A percentile compares a stretch with the other conserved stretches of the same genome.
Evolutionary conservation across 2,113 vertebrate genomes (phyloP).

Genomic region (Phalacrocorax aristotelis): DNA sequence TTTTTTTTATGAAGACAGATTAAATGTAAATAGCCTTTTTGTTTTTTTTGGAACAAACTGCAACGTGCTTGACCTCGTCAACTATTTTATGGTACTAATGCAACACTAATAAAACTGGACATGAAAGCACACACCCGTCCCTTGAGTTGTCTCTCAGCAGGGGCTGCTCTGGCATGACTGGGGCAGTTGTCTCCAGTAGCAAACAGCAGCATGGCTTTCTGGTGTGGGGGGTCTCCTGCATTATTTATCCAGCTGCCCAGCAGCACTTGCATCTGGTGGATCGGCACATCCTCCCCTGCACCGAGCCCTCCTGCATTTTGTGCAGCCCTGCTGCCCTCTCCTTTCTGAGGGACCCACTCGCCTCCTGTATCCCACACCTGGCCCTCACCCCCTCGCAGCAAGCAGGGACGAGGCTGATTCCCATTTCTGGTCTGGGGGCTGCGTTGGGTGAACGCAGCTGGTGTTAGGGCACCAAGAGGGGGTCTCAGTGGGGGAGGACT

Average conservation of each 20-base stretch:
- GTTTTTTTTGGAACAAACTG: constrained; percentile 51
- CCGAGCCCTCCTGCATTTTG: background rate
- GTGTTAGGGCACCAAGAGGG: background rate
- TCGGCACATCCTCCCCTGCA: background rate
- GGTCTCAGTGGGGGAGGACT: accelerated
- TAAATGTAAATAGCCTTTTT: constrained; percentile 66
- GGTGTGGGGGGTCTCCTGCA: accelerated
- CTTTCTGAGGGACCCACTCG: background rate
- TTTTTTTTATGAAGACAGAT: constrained; percentile 42
- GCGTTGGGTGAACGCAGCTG: accelerated
- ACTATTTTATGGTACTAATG: constrained; percentile 74
- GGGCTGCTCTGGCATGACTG: background rate
- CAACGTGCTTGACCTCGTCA: constrained; percentile 61
- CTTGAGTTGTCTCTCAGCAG: background rate
- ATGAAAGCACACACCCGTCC: constrained; percentile 57
- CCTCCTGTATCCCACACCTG: background rate
- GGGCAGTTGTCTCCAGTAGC: background rate
- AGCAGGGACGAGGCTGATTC: background rate
- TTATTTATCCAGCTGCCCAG: background rate
- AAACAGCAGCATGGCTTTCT: background rate
- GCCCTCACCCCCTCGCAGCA: background rate
- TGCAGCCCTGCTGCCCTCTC: background rate
- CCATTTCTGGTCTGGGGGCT: background rate
- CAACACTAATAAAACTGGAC: constrained; percentile 76
- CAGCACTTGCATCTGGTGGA: background rate